These are phyloP conservation scores for Calameuta filiformis DNA, from an alignment of 2,888 invertebrate genomes.

Conservation along the genomic window DNA sequence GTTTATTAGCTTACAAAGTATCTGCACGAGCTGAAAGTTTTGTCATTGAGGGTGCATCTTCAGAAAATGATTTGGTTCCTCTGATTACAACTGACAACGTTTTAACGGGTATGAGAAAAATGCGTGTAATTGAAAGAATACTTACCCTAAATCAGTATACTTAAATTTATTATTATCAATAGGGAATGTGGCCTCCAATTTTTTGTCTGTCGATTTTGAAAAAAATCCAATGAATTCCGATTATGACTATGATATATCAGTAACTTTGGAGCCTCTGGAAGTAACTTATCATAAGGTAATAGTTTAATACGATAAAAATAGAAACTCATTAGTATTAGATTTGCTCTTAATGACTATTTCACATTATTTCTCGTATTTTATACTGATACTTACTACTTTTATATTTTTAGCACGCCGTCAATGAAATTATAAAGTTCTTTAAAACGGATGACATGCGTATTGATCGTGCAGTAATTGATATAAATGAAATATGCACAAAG, in stretches of 20 bases:
- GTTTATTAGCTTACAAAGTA: slow-evolving; percentile 76
- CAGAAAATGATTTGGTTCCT: slow-evolving; percentile 79
- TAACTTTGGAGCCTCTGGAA: slow-evolving; percentile 80
- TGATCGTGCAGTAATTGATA: slow-evolving; percentile 55
- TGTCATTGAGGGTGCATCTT: slow-evolving; percentile 79
- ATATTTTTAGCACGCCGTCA: slow-evolving; percentile 74
- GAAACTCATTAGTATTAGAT: not conserved
- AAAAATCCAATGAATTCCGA: slow-evolving; percentile 75
- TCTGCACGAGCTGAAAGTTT: slow-evolving; percentile 80
- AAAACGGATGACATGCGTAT: slow-evolving; percentile 69
- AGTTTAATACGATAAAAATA: slow-evolving; percentile 12
- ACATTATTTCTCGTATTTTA: slow-evolving; percentile 7
- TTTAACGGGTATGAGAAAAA: slow-evolving; percentile 54
- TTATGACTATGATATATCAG: slow-evolving; percentile 76
- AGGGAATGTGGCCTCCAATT: slow-evolving; percentile 75
- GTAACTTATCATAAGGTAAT: slow-evolving; percentile 81
- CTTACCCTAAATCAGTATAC: too few species aligned
- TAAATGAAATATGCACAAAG: slow-evolving; percentile 58
- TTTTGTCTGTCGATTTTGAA: slow-evolving; percentile 81
- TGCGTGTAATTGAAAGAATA: not conserved
- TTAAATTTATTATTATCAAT: slow-evolving; percentile 9
- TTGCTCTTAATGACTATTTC: not conserved
- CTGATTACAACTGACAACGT: slow-evolving; percentile 74
- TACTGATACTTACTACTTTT: slow-evolving; percentile 12
- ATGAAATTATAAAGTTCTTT: slow-evolving; percentile 78